Evolutionary conservation across 1,140 invertebrate genomes (phyloP), one percentile per base, ranked within the genome.

Genomic region (Sminthurinus signatus): DNA sequence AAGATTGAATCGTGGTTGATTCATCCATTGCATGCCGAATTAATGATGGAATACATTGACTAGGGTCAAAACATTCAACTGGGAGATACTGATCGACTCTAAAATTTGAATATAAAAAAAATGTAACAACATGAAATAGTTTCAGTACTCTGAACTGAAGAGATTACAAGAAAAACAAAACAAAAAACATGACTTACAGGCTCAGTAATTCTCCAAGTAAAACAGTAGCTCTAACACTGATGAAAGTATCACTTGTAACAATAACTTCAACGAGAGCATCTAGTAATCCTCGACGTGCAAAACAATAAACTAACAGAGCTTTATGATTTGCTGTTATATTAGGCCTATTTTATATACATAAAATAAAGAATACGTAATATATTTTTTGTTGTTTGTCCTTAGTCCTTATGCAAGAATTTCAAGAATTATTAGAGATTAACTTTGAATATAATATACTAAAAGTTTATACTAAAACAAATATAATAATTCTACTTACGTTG

Each of bases 241-340:
- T 86, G 73, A 90, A 87, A 5, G 87, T 88, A 74, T 93, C 91
- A 69, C 86, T 88, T 28, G 86, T 87, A 5, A 92, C 86, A 70
- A 96, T 90, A 3, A 95, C 93, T 79, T 96, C 89, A 15, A 90
- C 88, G 39, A 98, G 80, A 15, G 92, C 93, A 74, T 89, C 86
- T 46, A 95, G 80, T 14, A 97, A 75, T 44, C 93, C 91, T 63
- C 85, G 86, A 76, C 91, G 86, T 42, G 96, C 77, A 75, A 96
- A 88, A 72, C 88, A 86, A 73, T 92, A 88, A 5, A 98, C 81
- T 62, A 97, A 76, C 19, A 97, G 77, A n/a, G 92, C 86, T 69
- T 90, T 79, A 79, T 97, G 93, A 75, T 94, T 88, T 75, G 95
- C 89, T 48, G 87, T 86, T 62, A 96, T 84, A 76, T 96, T 96